Evolutionary conservation across 2,888 invertebrate species (phyloP), one percentile per base, ranked within the genome.

Genomic region (Eustalomyia histrio): DNA sequence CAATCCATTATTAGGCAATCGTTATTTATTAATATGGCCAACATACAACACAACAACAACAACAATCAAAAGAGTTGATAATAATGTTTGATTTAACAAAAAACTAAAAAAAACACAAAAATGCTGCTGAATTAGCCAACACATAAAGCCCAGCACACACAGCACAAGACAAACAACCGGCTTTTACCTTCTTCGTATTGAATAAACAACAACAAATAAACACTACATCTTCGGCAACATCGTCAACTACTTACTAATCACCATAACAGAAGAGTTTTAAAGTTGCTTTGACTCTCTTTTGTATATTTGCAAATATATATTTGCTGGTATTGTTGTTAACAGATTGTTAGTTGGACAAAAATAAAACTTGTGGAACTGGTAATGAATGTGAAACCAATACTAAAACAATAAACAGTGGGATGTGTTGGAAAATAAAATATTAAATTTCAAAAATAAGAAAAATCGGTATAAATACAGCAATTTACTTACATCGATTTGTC

Each of bases 311-410:
- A 16, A 47, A 47, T n/a, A 47, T n/a, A 47, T 29, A 29, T 29
- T 29, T 29, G 7, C 7, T 29, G 29, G 29, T 29, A 47, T 47
- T 47, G 43, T 17, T 50, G 57, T 61, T 67, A 79, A 72, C 67
- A 73, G 72, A 29, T 7, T 29, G 29, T 67, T 67, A 12, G 43
- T 47, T n/a, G n/a, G 1, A 47, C 43, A 47, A 47, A 47, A 47
- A 35, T 60, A 73, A 79, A 82, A 82, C 75, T 76, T 52, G 79
- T 79, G 60, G 52, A 79, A 82, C 79, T 76, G 79, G 82, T 76
- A 76, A 43, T 29, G 58, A 57, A 24, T 39, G 57, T 63, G 29
- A 57, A 29, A 57, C 57, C 24, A 57, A 29, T 17, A 39, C 33
- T 12, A 14, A 72, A 12, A 53, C 33, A 60, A 10, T 9, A 39